Conservation (phyloP, 2,113 vertebrate species). For the Trematomus loennbergii region DNA sequence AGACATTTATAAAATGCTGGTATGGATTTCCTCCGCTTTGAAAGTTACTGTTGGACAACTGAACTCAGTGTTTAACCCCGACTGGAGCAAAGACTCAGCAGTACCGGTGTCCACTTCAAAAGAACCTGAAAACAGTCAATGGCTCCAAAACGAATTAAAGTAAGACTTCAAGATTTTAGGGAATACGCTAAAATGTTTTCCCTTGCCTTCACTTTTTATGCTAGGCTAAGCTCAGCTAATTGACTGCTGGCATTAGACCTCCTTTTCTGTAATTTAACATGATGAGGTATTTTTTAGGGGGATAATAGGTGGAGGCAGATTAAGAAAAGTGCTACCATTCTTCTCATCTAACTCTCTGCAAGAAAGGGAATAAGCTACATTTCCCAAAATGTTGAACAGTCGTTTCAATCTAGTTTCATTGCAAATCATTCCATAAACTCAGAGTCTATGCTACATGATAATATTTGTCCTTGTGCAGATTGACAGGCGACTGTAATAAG, state of each 20-base stretch:
- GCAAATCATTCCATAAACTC: neutral
- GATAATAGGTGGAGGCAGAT: too few relatives aligned
- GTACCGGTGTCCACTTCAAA: slow-evolving; percentile 13
- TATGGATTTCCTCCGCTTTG: slow-evolving; percentile 25
- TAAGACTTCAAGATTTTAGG: neutral
- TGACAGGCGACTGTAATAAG: too few relatives aligned
- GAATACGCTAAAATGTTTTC: neutral
- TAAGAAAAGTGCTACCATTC: too few relatives aligned
- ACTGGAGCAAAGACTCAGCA: slow-evolving; percentile 18
- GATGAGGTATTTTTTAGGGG: too few relatives aligned
- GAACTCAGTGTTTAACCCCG: slow-evolving; percentile 4
- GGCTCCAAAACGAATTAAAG: slow-evolving; percentile 33
- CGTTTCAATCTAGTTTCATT: slow-evolving; percentile 6
- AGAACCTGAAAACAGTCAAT: slow-evolving; percentile 16
- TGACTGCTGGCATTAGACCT: neutral
- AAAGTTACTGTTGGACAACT: slow-evolving; percentile 6
- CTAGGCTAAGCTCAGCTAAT: slow-evolving; percentile 9
- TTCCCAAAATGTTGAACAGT: slow-evolving; percentile 12
- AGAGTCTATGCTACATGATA: too few relatives aligned
- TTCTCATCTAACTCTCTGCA: neutral
- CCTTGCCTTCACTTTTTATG: neutral
- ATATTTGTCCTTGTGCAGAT: too few relatives aligned
- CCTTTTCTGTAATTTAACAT: too few relatives aligned
- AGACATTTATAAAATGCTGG: slow-evolving; percentile 53
- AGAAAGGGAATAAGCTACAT: neutral